Evolutionary conservation across 2,888 invertebrate genomes (phyloP).

Genomic region (Pammene fasciana): DNA sequence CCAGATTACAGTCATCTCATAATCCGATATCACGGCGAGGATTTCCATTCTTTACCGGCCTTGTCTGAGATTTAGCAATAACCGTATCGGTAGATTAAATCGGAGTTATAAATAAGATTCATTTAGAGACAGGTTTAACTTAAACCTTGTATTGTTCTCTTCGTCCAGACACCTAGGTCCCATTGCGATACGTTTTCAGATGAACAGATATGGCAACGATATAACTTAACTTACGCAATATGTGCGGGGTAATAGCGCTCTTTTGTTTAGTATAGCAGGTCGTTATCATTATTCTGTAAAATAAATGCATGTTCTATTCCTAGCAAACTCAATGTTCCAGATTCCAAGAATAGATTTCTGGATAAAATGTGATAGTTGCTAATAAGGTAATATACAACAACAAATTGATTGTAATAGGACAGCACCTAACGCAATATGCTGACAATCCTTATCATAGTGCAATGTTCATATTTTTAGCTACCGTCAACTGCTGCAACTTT

Average conservation of each 20-base stretch:
- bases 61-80: slow-evolving; percentile 23
- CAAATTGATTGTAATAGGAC: no score
- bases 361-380: neutral
- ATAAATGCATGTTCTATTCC: neutral
- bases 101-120: slow-evolving; percentile 21
- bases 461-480: no score
- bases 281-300: no score
- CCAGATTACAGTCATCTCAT: slow-evolving; percentile 29
- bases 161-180: neutral
- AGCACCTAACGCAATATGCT: neutral
- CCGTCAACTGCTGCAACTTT: no score
- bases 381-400: no score
- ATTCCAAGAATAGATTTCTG: slow-evolving; percentile 5
- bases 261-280: no score
- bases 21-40: slow-evolving; percentile 24
- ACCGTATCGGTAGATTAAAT: slow-evolving; percentile 18
- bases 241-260: neutral
- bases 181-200: slow-evolving; percentile 21
- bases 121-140: slow-evolving; percentile 12
- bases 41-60: slow-evolving; percentile 28
- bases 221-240: slow-evolving; percentile 4
- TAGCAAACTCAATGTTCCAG: neutral
- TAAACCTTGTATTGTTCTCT: slow-evolving; percentile 21
- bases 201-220: slow-evolving; percentile 13
- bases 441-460: slow-evolving; percentile 2